phyloP scores from a whole-genome alignment of 2,113 vertebrate species.

The Otolemur garnettii region DNA sequence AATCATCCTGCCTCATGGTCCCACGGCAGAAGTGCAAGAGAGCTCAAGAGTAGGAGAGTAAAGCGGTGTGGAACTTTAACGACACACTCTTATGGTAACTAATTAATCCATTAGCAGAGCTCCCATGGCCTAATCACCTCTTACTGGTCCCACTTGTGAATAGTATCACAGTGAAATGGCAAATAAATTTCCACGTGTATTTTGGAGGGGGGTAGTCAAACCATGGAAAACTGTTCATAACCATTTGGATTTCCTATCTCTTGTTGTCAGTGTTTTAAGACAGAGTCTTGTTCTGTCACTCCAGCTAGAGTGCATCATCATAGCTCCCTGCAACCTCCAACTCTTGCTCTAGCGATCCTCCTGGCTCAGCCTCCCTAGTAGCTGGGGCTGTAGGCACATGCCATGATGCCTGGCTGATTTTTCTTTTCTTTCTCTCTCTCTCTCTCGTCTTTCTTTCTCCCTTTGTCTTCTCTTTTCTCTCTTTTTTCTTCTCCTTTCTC shows the following conservation, averaged over 20 bases:
- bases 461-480: too few relatives aligned
- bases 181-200: not conserved
- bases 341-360: too few relatives aligned
- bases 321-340: too few relatives aligned
- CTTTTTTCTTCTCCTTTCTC: too few relatives aligned
- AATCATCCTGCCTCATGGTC: not conserved
- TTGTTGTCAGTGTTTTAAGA: too few relatives aligned
- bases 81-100: not conserved
- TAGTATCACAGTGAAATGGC: not conserved
- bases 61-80: not conserved
- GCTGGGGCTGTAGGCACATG: too few relatives aligned
- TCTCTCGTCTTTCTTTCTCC: too few relatives aligned
- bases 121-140: not conserved
- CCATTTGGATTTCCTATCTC: slow-evolving; percentile 54
- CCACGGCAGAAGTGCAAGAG: not conserved
- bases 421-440: too few relatives aligned
- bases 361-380: too few relatives aligned
- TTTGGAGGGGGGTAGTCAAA: not conserved
- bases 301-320: too few relatives aligned
- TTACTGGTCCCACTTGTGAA: not conserved
- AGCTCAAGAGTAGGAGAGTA: not conserved
- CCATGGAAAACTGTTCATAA: not conserved
- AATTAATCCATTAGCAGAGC: not conserved
- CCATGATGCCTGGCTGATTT: too few relatives aligned
- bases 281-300: too few relatives aligned